phyloP scores from a whole-genome alignment of 2,797 vertebrate genomes.

The Myotis daubentonii region DNA sequence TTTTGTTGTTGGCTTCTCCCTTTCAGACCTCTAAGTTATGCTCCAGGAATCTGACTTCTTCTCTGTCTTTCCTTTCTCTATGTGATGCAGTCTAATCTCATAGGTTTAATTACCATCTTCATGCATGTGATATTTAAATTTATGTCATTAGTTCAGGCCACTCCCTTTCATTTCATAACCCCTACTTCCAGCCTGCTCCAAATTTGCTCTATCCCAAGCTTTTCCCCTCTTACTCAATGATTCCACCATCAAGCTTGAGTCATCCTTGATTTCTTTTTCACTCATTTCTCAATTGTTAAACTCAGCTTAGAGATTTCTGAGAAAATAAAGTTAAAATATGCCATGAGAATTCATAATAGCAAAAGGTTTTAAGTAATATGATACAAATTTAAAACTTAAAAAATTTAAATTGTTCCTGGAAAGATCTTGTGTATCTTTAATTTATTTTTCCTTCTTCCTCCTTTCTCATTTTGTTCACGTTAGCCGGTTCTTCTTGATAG shows the following conservation, averaged over 20 bases:
- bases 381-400: neutral
- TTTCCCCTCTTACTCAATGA: neutral
- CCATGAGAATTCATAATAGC: neutral
- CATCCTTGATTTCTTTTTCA: neutral
- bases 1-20: neutral
- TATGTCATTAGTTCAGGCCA: neutral
- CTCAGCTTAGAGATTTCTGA: constrained; percentile 19
- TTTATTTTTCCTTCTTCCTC: neutral
- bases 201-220: neutral
- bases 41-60: neutral
- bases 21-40: neutral
- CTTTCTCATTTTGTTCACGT: constrained; percentile 40
- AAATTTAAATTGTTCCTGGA: neutral
- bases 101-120: neutral
- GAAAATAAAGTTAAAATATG: constrained; percentile 31
- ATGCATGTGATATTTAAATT: neutral
- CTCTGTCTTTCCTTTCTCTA: neutral
- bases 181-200: neutral
- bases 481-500: constrained; percentile 98
- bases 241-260: neutral
- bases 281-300: neutral
- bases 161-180: neutral
- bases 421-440: constrained; percentile 9
- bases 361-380: constrained; percentile 9
- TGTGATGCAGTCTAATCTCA: neutral